phyloP scores from a whole-genome alignment of 2,888 invertebrate genomes.

The Teinopalpus imperialis region DNA sequence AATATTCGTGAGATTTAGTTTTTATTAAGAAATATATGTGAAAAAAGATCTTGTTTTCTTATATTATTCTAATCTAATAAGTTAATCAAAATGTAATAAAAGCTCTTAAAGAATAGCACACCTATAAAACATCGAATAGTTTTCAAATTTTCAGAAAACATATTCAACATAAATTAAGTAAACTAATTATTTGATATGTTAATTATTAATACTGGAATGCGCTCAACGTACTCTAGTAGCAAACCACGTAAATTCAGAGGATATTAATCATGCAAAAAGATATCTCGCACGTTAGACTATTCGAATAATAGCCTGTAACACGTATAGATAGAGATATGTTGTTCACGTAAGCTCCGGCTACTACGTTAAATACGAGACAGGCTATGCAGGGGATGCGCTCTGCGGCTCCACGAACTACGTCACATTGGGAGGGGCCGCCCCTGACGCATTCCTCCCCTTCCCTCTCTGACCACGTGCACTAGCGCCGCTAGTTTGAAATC shows the following conservation, averaged over 20 bases:
- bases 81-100: too few species aligned
- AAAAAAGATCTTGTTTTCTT: too few species aligned
- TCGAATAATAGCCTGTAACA: conserved; percentile 12
- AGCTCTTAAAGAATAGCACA: too few species aligned
- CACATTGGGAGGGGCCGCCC: conserved; percentile 15
- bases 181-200: conserved; percentile 6
- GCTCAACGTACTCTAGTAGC: background rate
- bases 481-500: background rate
- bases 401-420: conserved; percentile 20
- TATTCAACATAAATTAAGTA: background rate
- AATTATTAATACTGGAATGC: conserved; percentile 3
- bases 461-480: conserved; percentile 5
- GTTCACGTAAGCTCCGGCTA: conserved; percentile 8
- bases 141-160: too few species aligned
- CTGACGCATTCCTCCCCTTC: conserved; percentile 16
- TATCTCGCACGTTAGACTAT: conserved; percentile 7
- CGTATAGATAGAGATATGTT: conserved; percentile 1
- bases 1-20: too few species aligned
- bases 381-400: conserved; percentile 22
- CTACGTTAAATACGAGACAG: conserved; percentile 16
- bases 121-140: too few species aligned
- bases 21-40: too few species aligned
- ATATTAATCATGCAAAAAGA: conserved; percentile 7
- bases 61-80: too few species aligned
- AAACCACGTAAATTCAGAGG: conserved; percentile 2